Evolutionary conservation across 2,888 invertebrate genomes (phyloP), one percentile per base, ranked within the genome.

Genomic region (Meiosimyza platycephala): DNA sequence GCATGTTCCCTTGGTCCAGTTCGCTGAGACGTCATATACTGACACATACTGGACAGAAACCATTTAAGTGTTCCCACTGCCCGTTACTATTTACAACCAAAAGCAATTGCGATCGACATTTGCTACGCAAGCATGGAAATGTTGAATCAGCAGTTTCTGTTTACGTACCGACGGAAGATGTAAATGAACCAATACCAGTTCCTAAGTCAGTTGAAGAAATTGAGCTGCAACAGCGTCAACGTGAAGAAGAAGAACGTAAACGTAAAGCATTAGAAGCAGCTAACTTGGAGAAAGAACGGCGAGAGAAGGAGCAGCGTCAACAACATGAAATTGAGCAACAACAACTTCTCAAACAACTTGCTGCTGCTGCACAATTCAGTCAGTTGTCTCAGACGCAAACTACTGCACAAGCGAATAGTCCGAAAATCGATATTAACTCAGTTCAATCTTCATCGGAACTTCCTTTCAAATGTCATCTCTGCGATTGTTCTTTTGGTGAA

Each of bases 1-100:
- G 98, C 55, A 95, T 96, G 84, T 98, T 98, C 87, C 98, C 98
- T 0, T 98, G 98, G 98, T 95, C 95, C 0, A 97, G 97, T 47
- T 98, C 97, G 0, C 89, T 98, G 40, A 92, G 97, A n/a, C 91
- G 98, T 12, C 98, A 98, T 86, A 94, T 98, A 52, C 80, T 88
- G 7, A 98, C 98, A 0, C 98, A 98, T 85, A 98, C 98, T 0
- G 97, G 95, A 2, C 97, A 98, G 84, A 98, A 98, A 84, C 98
- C 98, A 0, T 98, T 94, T 89, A 96, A 97, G 84, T 98, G 98
- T 86, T 93, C 95, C 0, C 94, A 95, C 82, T 98, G 98, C 84
- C 94, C 95, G 0, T 90, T 98, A 11, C 91, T 96, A 1, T 98
- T 98, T 86, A 98, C 98, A 51, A 98, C 98, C 1, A 98, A 98